phyloP scores from a whole-genome alignment of 2,113 vertebrate genomes.

The Melanotaenia duboulayi region DNA sequence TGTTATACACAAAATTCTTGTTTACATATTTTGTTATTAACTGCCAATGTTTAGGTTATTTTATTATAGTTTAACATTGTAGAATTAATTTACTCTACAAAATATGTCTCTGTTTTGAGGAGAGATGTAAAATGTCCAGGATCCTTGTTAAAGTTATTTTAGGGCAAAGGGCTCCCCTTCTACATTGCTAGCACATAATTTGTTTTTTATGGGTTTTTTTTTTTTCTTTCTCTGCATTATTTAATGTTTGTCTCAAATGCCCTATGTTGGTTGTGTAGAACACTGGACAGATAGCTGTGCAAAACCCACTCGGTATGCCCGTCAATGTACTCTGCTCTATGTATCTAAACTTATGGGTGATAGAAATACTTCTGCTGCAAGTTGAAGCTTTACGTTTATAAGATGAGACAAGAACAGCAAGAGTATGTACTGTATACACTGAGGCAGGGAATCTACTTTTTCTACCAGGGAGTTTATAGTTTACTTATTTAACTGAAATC shows the following conservation, averaged over 20 bases:
- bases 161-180: not conserved
- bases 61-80: not conserved
- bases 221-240: not conserved
- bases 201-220: too few species aligned
- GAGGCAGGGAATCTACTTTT: not conserved
- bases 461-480: not conserved
- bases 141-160: not conserved
- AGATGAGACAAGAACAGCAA: conserved; percentile 18
- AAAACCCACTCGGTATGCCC: not conserved
- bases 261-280: not conserved
- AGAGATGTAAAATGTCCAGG: not conserved
- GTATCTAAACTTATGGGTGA: not conserved
- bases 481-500: not conserved
- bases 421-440: not conserved
- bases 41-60: not conserved
- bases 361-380: not conserved
- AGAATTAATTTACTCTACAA: too few species aligned
- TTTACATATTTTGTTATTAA: conserved; percentile 5
- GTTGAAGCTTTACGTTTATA: not conserved
- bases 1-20: not conserved
- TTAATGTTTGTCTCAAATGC: not conserved
- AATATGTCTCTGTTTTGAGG: not conserved
- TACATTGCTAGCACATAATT: not conserved
- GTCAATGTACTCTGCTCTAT: not conserved
- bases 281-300: not conserved